Evolutionary conservation across 2,113 vertebrate species (phyloP), one percentile per base, ranked within the genome.

Genomic region (Rhagologus leucostigma): DNA sequence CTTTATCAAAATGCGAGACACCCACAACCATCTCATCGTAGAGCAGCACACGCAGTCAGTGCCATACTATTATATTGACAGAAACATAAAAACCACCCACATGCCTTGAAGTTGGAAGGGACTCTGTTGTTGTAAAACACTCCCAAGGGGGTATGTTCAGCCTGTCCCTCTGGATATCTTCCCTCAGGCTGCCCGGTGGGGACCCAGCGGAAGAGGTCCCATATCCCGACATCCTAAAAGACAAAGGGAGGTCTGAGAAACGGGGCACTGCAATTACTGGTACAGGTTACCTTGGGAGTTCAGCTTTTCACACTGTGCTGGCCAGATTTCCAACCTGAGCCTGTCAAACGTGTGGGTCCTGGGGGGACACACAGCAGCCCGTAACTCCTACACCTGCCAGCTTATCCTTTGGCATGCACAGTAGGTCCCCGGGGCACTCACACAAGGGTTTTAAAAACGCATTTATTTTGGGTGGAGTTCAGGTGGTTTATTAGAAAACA

Each of bases 101-200:
- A 0, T 96, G 65, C 97, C 96, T 98, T 97, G 86, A 96, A 96
- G 80, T 62, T 97, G 69, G 97, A 98, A 87, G 90, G 94, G 33
- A 52, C 96, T 93, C 96, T 97, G 81, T 78, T 97, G 81, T 78
- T 96, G 93, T 94, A 75, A 94, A 97, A 97, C 16, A 90, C n/a
- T 30, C 95, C 97, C 85, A 94, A 57, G 19, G 96, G 95, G 19
- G 64, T 94, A 16, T 93, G 80, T 59, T 96, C 97, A 56, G 94
- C 86, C 39, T 95, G 78, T 60, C 84, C 97, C 39, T 96, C 93
- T 52, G 96, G 96, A 70, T 95, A 95, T 35, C 46, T 78, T 30
- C 96, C 96, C 62, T 95, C 91, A 0, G 96, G 94, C 22, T 96
- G 95, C 30, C 95, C 68, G 2, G 96, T 92, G 27, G 94, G 97